Conservation (phyloP, 2,113 vertebrate species). For the Carassius gibelio region DNA sequence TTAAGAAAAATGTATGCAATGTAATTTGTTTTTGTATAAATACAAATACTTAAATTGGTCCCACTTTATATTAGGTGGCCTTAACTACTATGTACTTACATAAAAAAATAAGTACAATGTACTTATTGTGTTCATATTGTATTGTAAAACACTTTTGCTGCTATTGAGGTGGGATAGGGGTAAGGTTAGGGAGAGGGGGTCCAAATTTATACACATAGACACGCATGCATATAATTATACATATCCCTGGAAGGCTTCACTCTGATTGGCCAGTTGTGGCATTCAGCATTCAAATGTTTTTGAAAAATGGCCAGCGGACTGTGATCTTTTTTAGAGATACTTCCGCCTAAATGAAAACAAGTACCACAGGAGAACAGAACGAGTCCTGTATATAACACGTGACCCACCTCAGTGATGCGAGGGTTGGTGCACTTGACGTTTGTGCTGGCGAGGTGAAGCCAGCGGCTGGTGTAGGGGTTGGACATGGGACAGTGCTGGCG, state of each 20-base stretch:
- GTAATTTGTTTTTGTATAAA: no score
- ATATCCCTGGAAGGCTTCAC: neutral
- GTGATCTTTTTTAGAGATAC: neutral
- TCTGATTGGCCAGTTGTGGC: neutral
- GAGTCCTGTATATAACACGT: neutral
- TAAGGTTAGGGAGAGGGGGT: no score
- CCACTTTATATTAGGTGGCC: no score
- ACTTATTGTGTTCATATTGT: no score
- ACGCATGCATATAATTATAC: no score
- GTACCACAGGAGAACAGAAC: neutral
- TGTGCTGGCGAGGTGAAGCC: slow-evolving; percentile 89
- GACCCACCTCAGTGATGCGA: slow-evolving; percentile 92
- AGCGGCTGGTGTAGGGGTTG: slow-evolving; percentile 80
- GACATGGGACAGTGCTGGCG: slow-evolving; percentile 82
- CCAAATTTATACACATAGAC: no score
- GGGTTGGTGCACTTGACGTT: slow-evolving; percentile 97
- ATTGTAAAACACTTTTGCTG: no score
- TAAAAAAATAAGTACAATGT: no score
- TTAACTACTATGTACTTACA: no score
- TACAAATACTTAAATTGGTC: no score
- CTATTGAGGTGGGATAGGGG: no score
- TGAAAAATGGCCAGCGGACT: neutral
- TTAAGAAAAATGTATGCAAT: neutral
- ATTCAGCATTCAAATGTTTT: neutral
- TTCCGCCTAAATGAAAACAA: neutral